Percentiles rank a stretch among this genome's conserved stretches.
phyloP scores from a whole-genome alignment of 2,888 invertebrate genomes.

The Macroteleia sp. region DNA sequence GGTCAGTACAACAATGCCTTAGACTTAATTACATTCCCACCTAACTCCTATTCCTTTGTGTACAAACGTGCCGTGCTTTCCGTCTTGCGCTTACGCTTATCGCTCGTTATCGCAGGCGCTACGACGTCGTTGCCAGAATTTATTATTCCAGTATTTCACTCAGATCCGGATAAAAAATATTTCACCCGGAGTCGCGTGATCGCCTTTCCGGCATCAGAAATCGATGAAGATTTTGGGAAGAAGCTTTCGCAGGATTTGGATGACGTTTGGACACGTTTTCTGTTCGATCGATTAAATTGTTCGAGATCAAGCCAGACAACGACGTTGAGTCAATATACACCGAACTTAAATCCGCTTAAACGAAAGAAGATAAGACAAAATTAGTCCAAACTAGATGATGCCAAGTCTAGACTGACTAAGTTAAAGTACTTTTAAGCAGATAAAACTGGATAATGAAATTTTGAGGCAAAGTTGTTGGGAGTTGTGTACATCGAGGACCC shows the following conservation, averaged over 20 bases:
- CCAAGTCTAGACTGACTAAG: constrained; percentile 40
- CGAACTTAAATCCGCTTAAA: constrained; percentile 31
- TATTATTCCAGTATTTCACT: constrained; percentile 29
- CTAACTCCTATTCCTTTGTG: constrained; percentile 65
- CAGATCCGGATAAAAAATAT: too few species aligned
- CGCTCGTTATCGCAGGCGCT: constrained; percentile 54
- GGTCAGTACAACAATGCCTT: constrained; percentile 75
- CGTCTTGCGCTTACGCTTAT: constrained; percentile 55
- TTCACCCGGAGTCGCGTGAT: too few species aligned
- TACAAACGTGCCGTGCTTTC: constrained; percentile 58
- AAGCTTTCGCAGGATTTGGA: too few species aligned
- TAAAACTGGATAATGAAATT: constrained; percentile 53
- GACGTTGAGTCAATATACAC: constrained; percentile 20
- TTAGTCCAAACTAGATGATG: constrained; percentile 33
- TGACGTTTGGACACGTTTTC: not conserved
- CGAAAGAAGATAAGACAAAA: constrained; percentile 38
- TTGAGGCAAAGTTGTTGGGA: constrained; percentile 34
- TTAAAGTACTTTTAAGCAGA: constrained; percentile 54
- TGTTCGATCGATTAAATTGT: constrained; percentile 7
- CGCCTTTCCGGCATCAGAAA: too few species aligned
- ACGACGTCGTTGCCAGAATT: constrained; percentile 40
- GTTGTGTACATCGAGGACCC: constrained; percentile 21
- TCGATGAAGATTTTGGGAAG: not conserved
- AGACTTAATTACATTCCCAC: constrained; percentile 76
- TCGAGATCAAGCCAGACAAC: constrained; percentile 19